A percentile compares a stretch with the other conserved stretches of the same genome.
Conservation (phyloP, 2,888 invertebrate genomes). For the Leptinotarsa haldemani region DNA sequence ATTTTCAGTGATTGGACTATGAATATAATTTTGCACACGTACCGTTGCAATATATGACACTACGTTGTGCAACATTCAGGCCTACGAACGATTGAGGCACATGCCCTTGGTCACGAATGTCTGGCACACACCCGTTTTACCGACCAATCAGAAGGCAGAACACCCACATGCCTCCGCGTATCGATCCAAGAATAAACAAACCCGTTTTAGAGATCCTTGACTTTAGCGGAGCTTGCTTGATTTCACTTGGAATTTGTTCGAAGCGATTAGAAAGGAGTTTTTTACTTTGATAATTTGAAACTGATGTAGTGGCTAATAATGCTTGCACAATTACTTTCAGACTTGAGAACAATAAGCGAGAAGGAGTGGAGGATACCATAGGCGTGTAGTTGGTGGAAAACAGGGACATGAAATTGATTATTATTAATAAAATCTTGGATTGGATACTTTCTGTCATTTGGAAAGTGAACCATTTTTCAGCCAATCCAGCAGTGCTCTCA, state of each 20-base stretch:
- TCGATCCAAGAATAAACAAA: conserved; percentile 55
- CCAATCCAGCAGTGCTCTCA: no score
- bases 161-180: conserved; percentile 51
- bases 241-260: conserved; percentile 30
- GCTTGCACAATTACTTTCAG: not conserved
- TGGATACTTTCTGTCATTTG: no score
- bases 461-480: no score
- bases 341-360: conserved; percentile 6
- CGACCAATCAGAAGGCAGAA: conserved; percentile 51
- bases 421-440: no score
- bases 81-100: conserved; percentile 1
- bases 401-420: not conserved
- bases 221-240: conserved; percentile 39
- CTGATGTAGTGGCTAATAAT: not conserved
- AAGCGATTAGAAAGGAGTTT: conserved; percentile 27
- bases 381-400: conserved; percentile 2
- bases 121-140: conserved; percentile 55
- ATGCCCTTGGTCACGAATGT: conserved; percentile 25
- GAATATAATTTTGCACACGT: not conserved
- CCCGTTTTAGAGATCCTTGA: conserved; percentile 52
- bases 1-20: not conserved
- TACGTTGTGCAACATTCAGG: conserved; percentile 3
- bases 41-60: conserved; percentile 1
- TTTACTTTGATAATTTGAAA: not conserved
- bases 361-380: not conserved